phyloP scores from a whole-genome alignment of 1,140 invertebrate genomes.

The Homarus americanus region DNA sequence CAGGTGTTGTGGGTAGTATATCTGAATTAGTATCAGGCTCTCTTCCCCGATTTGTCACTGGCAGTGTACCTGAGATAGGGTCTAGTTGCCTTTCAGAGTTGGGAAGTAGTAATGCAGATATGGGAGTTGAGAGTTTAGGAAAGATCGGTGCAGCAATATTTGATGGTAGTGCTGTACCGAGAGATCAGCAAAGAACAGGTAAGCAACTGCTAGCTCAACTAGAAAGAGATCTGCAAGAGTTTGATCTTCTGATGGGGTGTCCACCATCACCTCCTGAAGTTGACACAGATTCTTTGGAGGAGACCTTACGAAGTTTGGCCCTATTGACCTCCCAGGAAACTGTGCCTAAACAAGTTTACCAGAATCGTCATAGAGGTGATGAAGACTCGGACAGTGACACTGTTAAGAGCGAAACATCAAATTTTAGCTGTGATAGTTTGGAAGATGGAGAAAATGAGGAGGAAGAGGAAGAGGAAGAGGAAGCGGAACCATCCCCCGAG shows the following conservation, averaged over 20 bases:
- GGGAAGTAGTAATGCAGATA: slow-evolving; percentile 18
- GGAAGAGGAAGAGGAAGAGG: slow-evolving; percentile 32
- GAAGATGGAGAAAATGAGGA: slow-evolving; percentile 63
- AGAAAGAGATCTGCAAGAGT: slow-evolving; percentile 66
- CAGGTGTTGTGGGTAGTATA: slow-evolving; percentile 5
- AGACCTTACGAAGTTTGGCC: slow-evolving; percentile 52
- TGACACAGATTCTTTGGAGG: slow-evolving; percentile 63
- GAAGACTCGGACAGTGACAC: slow-evolving; percentile 72
- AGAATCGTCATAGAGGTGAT: slow-evolving; percentile 19
- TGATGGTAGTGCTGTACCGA: slow-evolving; percentile 67
- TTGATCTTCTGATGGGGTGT: slow-evolving; percentile 65
- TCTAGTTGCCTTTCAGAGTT: slow-evolving; percentile 53
- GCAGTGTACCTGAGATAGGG: slow-evolving; percentile 53
- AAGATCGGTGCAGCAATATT: slow-evolving; percentile 48
- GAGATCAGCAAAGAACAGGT: slow-evolving; percentile 64
- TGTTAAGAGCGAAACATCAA: slow-evolving; percentile 71
- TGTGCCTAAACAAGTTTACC: slow-evolving; percentile 19
- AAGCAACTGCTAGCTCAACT: slow-evolving; percentile 68
- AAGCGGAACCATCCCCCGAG: background rate
- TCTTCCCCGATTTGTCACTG: slow-evolving; percentile 17
- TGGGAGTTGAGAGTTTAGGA: slow-evolving; percentile 6
- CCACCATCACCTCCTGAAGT: slow-evolving; percentile 60
- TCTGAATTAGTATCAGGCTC: slow-evolving; percentile 25
- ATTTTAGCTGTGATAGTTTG: slow-evolving; percentile 74
- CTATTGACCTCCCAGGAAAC: slow-evolving; percentile 44